Evolutionary conservation across 1,140 invertebrate species (phyloP).

Genomic region (Popillia japonica): DNA sequence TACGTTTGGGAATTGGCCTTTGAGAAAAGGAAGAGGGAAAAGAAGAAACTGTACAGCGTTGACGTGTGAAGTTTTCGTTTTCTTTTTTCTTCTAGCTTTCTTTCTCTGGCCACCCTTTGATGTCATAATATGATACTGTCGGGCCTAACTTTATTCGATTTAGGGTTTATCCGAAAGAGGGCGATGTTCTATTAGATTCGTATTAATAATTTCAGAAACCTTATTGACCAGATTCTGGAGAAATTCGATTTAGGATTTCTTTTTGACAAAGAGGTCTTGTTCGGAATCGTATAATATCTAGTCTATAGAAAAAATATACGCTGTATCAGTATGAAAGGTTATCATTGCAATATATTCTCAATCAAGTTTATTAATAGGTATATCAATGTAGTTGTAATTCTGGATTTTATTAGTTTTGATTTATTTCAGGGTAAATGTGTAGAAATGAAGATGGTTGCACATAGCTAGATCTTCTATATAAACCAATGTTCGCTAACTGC

Average conservation of each 20-base stretch:
- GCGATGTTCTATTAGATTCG: slow-evolving; percentile 6
- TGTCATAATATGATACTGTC: not conserved
- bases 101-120: not conserved
- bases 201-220: not conserved
- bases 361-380: too few relatives aligned
- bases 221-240: not conserved
- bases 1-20: not conserved
- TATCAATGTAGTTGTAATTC: too few relatives aligned
- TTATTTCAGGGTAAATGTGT: too few relatives aligned
- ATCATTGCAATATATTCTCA: too few relatives aligned
- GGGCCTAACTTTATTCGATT: slow-evolving; percentile 3
- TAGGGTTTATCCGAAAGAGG: slow-evolving; percentile 4
- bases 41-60: slow-evolving; percentile 3
- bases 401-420: too few relatives aligned
- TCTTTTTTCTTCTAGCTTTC: not conserved
- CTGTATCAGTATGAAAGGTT: not conserved
- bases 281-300: not conserved
- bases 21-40: not conserved
- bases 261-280: not conserved
- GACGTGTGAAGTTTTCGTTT: slow-evolving; percentile 1
- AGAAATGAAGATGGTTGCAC: too few relatives aligned
- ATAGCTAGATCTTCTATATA: too few relatives aligned
- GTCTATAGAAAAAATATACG: not conserved
- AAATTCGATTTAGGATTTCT: not conserved
- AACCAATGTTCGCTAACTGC: too few relatives aligned